Conservation (phyloP, 1,140 invertebrate species). For the Dreissena rostriformis region DNA sequence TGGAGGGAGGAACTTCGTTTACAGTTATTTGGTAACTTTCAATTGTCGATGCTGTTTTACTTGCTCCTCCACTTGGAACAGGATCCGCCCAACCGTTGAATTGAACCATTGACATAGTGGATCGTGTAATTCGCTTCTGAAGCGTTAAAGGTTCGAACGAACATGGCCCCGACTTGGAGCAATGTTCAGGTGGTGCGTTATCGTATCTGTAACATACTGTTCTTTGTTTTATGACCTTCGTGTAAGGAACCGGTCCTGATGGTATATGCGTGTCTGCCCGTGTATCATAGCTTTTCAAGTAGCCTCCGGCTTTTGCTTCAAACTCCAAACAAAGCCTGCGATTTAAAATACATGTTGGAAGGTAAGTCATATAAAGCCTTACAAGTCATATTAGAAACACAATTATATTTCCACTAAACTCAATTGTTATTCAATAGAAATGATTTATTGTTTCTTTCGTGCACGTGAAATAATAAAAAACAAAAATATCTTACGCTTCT, state of each 20-base stretch:
- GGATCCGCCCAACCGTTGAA: conserved; percentile 24
- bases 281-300: conserved; percentile 12
- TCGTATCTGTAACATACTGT: conserved; percentile 27
- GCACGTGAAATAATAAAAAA: too few relatives aligned
- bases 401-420: too few relatives aligned
- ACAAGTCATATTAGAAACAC: too few relatives aligned
- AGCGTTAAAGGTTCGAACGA: not conserved
- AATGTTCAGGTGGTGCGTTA: not conserved
- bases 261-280: not conserved
- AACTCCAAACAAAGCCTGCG: conserved; percentile 29
- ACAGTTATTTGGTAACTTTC: not conserved
- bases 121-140: not conserved
- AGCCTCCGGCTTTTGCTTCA: conserved; percentile 13
- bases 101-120: not conserved
- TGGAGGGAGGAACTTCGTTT: not conserved
- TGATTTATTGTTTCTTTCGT: too few relatives aligned
- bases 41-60: not conserved
- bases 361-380: too few relatives aligned
- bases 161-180: not conserved
- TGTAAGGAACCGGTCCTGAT: not conserved
- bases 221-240: not conserved
- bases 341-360: too few relatives aligned
- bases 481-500: too few relatives aligned
- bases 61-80: not conserved
- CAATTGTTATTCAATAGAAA: too few relatives aligned